These are phyloP conservation scores for Melieria picta DNA, from an alignment of 2,888 invertebrate genomes.

Conservation along the genomic window DNA sequence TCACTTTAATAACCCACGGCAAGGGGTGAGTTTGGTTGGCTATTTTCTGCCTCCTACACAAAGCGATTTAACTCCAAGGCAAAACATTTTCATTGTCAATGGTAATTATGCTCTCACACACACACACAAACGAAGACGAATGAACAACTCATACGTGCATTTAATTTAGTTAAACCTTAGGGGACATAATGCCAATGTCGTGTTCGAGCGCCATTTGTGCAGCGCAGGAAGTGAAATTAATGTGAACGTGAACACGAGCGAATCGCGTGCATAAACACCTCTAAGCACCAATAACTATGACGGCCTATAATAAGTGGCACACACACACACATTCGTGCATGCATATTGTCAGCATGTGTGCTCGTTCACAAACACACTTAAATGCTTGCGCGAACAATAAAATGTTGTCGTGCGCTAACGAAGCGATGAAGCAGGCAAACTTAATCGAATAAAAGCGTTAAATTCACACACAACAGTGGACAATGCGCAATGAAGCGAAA, in stretches of 20 bases:
- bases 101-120: not conserved
- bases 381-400: not conserved
- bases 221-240: conserved; percentile 13
- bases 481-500: not conserved
- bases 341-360: not conserved
- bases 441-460: conserved; percentile 33
- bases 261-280: not conserved
- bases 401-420: not conserved
- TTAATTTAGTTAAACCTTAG: no score
- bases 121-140: not conserved
- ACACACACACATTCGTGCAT: not conserved
- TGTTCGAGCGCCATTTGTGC: conserved; percentile 16
- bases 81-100: no score
- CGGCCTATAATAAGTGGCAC: not conserved
- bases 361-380: not conserved
- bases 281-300: not conserved
- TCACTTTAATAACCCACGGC: no score
- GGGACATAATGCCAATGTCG: not conserved
- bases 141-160: no score
- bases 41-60: no score
- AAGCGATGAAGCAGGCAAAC: conserved; percentile 29
- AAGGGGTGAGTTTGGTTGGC: no score
- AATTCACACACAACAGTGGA: conserved; percentile 22
- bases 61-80: no score
- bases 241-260: conserved; percentile 7